Percentiles rank a stretch among this genome's conserved stretches.
Evolutionary conservation across 2,797 vertebrate species (phyloP).

Genomic region (Silurus lanzhouensis): DNA sequence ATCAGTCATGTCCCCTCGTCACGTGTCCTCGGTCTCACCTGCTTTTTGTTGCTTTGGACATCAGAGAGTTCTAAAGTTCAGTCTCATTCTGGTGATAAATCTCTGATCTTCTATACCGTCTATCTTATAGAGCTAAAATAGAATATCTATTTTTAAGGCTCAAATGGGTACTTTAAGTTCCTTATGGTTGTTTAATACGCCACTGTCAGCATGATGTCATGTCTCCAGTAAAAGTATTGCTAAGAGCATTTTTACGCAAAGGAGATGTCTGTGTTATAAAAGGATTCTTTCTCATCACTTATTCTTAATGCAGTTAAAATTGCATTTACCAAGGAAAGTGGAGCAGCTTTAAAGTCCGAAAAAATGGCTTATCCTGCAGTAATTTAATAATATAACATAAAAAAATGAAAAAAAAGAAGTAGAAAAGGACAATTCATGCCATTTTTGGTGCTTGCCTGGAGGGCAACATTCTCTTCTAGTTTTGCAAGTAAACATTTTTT

Average conservation of each 20-base stretch:
- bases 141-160: slow-evolving; percentile 13
- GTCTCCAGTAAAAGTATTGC: slow-evolving; percentile 32
- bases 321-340: slow-evolving; percentile 48
- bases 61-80: slow-evolving; percentile 25
- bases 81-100: slow-evolving; percentile 12
- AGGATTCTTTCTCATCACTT: slow-evolving; percentile 42
- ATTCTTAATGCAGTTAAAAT: slow-evolving; percentile 50
- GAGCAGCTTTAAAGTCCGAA: slow-evolving; percentile 37
- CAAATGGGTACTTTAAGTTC: slow-evolving; percentile 12
- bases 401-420: not conserved
- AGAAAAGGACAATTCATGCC: slow-evolving; percentile 16
- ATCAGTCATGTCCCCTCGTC: not conserved
- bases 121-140: slow-evolving; percentile 23
- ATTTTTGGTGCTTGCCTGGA: slow-evolving; percentile 2
- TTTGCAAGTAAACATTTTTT: not conserved
- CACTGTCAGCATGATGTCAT: slow-evolving; percentile 32
- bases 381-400: slow-evolving; percentile 26
- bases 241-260: slow-evolving; percentile 42
- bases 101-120: slow-evolving; percentile 22
- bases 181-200: slow-evolving; percentile 24
- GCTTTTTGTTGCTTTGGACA: slow-evolving; percentile 5
- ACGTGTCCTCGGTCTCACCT: slow-evolving; percentile 18
- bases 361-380: slow-evolving; percentile 33
- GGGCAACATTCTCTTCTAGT: slow-evolving; percentile 4
- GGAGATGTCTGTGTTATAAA: slow-evolving; percentile 42